Percentiles rank a stretch among this genome's conserved stretches.
phyloP scores from a whole-genome alignment of 2,113 vertebrate species.

The Sclerurus mexicanus region DNA sequence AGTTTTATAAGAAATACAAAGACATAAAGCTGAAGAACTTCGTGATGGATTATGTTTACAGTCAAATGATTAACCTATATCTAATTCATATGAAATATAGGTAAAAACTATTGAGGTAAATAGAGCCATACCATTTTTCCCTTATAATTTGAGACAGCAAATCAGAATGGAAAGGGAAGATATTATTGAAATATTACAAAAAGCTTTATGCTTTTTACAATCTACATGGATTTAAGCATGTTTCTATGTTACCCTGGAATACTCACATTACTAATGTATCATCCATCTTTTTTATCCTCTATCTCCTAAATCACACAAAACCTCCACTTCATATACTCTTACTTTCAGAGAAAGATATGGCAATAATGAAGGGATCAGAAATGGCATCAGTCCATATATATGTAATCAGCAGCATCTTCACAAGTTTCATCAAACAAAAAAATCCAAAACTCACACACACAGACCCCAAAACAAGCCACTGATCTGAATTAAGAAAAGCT shows the following conservation, averaged over 20 bases:
- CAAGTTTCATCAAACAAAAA: not conserved
- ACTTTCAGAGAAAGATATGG: not conserved
- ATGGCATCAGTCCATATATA: not conserved
- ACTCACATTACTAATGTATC: not conserved
- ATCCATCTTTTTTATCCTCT: not conserved
- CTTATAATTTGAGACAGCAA: not conserved
- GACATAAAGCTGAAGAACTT: not conserved
- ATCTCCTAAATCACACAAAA: not conserved
- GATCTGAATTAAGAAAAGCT: not conserved
- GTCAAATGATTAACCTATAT: not conserved
- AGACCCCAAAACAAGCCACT: not conserved
- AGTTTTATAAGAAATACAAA: conserved; percentile 18
- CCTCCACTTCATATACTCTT: not conserved
- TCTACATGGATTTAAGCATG: not conserved
- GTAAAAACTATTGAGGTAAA: not conserved
- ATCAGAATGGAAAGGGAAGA: not conserved
- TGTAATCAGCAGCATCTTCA: not conserved
- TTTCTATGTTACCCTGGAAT: not conserved
- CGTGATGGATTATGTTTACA: not conserved
- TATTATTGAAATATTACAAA: not conserved
- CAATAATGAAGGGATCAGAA: not conserved
- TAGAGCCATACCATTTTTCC: not conserved
- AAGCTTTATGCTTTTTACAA: not conserved
- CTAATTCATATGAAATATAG: not conserved
- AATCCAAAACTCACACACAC: not conserved